A percentile compares a stretch with the other conserved stretches of the same genome.
Evolutionary conservation across 2,797 vertebrate species (phyloP).

Genomic region (Enoplosus armatus): DNA sequence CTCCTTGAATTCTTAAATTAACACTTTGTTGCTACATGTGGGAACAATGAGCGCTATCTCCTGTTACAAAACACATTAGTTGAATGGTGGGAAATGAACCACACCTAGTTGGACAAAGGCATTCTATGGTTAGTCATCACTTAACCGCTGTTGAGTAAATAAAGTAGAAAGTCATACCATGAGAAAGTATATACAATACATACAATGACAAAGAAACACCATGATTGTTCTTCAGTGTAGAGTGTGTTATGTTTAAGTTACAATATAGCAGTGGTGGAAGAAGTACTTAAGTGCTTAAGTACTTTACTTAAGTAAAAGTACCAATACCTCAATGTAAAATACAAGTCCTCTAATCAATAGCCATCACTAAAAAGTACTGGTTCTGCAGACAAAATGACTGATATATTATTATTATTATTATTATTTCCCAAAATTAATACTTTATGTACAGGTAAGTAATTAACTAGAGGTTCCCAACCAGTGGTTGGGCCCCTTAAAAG

Average conservation of each 20-base stretch:
- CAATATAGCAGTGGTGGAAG: slow-evolving; percentile 5
- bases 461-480: not conserved
- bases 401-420: too few species aligned
- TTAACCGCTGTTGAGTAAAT: slow-evolving; percentile 64
- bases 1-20: slow-evolving; percentile 59
- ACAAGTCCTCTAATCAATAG: not conserved
- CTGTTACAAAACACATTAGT: slow-evolving; percentile 57
- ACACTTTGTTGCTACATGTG: slow-evolving; percentile 22
- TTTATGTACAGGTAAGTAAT: not conserved
- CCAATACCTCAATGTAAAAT: not conserved
- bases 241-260: not conserved
- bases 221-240: not conserved
- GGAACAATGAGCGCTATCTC: slow-evolving; percentile 68
- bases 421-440: too few species aligned
- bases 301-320: too few species aligned
- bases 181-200: slow-evolving; percentile 35
- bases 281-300: not conserved
- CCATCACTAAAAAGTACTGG: not conserved
- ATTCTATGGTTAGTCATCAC: slow-evolving; percentile 60
- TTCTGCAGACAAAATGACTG: not conserved
- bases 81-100: slow-evolving; percentile 78
- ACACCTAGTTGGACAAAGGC: slow-evolving; percentile 71
- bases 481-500: not conserved
- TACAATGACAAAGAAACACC: slow-evolving; percentile 19
- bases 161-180: slow-evolving; percentile 50